Conservation (phyloP, 1,140 invertebrate genomes). For the Diorhabda carinulata region DNA sequence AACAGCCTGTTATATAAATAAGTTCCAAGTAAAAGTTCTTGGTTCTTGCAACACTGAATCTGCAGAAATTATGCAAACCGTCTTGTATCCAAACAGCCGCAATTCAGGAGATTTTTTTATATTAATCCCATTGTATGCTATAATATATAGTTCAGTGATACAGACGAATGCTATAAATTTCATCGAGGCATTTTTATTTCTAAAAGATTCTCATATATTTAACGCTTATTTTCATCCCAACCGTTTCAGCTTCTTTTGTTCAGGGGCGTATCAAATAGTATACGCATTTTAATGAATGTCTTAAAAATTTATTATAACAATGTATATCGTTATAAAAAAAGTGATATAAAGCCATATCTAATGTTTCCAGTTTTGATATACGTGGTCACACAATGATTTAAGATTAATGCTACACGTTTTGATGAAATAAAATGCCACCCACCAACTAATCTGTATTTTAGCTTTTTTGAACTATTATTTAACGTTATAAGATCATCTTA, state of each 20-base stretch:
- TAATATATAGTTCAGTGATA: constrained; percentile 29
- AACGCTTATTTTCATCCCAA: constrained; percentile 29
- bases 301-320: not conserved
- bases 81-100: too few relatives aligned
- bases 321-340: not conserved
- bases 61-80: too few relatives aligned
- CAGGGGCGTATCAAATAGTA: not conserved
- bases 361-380: constrained; percentile 2
- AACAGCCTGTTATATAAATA: too few relatives aligned
- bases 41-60: too few relatives aligned
- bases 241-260: constrained; percentile 19
- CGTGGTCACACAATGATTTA: not conserved
- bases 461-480: too few relatives aligned
- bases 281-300: constrained; percentile 3
- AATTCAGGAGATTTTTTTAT: too few relatives aligned
- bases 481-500: too few relatives aligned
- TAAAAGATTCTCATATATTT: constrained; percentile 21
- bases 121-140: constrained; percentile 5
- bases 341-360: not conserved
- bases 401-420: not conserved
- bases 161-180: constrained; percentile 29
- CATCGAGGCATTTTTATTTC: constrained; percentile 26
- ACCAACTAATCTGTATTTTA: not conserved
- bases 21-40: too few relatives aligned
- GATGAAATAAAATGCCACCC: not conserved